Evolutionary conservation across 2,888 invertebrate genomes (phyloP).

Genomic region (Digitonthophagus gazella): DNA sequence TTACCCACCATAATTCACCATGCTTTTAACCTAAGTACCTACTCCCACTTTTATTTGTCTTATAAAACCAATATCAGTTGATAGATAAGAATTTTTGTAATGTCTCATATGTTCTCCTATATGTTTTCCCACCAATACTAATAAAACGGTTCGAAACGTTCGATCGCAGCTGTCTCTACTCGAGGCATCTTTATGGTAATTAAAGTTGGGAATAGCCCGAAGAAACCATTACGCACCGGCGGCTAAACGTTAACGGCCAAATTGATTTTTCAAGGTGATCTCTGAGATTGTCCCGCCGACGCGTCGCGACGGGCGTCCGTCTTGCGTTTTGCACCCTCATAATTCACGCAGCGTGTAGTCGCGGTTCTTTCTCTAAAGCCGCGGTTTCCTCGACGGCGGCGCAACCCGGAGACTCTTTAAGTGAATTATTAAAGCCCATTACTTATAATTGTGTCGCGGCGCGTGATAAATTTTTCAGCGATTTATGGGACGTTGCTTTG

Average conservation of each 20-base stretch:
- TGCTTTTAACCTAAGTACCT: no score
- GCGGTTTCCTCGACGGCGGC: not conserved
- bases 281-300: not conserved
- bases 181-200: not conserved
- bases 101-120: no score
- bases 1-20: no score
- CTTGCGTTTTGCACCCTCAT: conserved; percentile 9
- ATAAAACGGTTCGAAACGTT: not conserved
- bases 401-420: not conserved
- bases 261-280: not conserved
- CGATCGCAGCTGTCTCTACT: not conserved
- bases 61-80: no score
- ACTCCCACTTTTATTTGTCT: no score
- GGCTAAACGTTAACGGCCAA: not conserved
- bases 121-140: not conserved
- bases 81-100: no score
- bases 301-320: not conserved
- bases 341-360: conserved; percentile 1
- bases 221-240: not conserved
- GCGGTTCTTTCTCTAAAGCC: conserved; percentile 3
- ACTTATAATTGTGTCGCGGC: conserved; percentile 16
- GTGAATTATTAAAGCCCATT: conserved; percentile 17
- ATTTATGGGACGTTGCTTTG: conserved; percentile 3
- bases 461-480: not conserved
- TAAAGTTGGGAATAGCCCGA: not conserved